Base-by-base conservation (phyloP, 30 jellyfish, hydroid and myxozoan genomes). In the Aurelia aurita region DNA sequence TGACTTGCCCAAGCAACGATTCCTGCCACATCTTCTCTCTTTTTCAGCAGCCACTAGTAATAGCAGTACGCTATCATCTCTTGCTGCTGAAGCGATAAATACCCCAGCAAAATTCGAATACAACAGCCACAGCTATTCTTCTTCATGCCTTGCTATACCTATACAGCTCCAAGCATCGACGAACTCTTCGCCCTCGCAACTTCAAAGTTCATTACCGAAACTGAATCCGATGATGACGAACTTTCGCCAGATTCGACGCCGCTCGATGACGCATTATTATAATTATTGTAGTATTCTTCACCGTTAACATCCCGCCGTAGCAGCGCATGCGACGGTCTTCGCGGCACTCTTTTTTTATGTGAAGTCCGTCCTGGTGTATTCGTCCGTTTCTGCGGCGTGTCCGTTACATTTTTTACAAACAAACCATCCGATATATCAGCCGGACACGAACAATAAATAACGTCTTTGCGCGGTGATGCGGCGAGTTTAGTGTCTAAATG, bases 161-260 rank as follows among this genome's bases (percentile, higher is more conserved):
- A 85, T 74, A 85, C 84, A 29, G 89, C 77, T 62, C 79, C 88
- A 5, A 74, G 44, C 5, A 74, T 83, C 21, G 95, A 62, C 47
- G 95, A 72, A 63, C 85, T 75, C 61, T 51, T 61, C 20, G 88
- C 89, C n/a, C 79, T 28, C 22, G 84, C 25, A 27, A 85, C 89
- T 28, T 85, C 95, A 44, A 72, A 85, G 74, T 79, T 89, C 75
- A 89, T 57, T 3, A 89, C 83, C 55, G 96, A 83, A 16, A 79
- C 96, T 15, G 92, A 72, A 28, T 90, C 97, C 2, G 92, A 90
- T 5, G 97, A 90, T 22, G 96, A 84, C 54, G 92, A 76, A 45
- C 97, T 90, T 53, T 85, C 97, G 34, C 96, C 97, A 2, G 97
- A 90, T 58, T 90, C 97, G 43, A 90, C 85, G 25, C 97, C 97